Evolutionary conservation across 2,888 invertebrate genomes (phyloP).

Genomic region (Chrysomela aeneicollis): DNA sequence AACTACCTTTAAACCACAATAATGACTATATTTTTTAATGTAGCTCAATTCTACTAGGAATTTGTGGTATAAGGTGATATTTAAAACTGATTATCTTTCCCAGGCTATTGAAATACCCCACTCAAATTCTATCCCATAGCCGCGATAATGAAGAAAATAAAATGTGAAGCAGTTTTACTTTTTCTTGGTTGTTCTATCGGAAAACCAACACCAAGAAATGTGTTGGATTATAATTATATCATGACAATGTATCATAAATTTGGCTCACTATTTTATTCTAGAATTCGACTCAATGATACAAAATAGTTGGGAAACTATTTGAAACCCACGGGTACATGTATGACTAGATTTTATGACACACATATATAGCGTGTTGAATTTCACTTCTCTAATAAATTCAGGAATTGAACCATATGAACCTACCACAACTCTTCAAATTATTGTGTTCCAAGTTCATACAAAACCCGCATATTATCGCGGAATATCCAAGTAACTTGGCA

Average conservation of each 20-base stretch:
- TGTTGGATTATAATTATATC: background rate
- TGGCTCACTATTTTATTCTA: background rate
- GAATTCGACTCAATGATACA: background rate
- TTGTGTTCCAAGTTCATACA: no score
- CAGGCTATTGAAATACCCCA: conserved; percentile 6
- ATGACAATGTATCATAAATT: background rate
- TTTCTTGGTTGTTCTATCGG: no score
- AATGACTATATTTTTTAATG: no score
- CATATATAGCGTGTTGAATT: no score
- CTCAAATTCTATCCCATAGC: background rate
- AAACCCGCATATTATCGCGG: no score
- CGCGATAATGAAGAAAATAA: background rate
- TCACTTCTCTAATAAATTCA: no score
- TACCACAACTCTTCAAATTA: no score
- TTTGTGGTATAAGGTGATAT: background rate
- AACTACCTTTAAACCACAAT: no score
- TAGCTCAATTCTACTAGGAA: conserved; percentile 2
- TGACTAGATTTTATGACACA: background rate
- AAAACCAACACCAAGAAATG: background rate
- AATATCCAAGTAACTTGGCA: no score
- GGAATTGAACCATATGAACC: no score
- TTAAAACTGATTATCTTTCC: background rate
- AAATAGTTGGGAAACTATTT: background rate
- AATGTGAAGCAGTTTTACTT: no score
- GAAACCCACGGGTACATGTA: background rate